These are phyloP conservation scores for Bothrops alternatus DNA, from an alignment of 2,797 vertebrate species.

Conservation along the genomic window DNA sequence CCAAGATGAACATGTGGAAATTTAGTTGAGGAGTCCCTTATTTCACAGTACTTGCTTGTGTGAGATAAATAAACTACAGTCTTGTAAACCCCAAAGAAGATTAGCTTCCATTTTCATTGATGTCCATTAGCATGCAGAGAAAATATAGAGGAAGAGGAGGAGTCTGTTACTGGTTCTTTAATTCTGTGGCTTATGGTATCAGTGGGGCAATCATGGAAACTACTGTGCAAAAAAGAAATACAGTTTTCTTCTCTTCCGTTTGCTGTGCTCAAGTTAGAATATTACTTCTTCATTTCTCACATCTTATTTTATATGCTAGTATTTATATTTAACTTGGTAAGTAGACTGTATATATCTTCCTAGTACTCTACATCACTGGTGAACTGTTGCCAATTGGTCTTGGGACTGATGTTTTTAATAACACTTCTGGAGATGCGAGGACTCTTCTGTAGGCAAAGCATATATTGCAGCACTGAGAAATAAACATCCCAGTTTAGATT, in stretches of 20 bases:
- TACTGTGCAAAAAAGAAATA: not conserved
- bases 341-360: not conserved
- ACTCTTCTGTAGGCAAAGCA: not conserved
- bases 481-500: too few species aligned
- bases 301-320: not conserved
- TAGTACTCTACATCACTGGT: not conserved
- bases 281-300: not conserved
- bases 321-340: not conserved
- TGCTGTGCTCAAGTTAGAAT: not conserved
- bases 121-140: not conserved
- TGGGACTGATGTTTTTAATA: not conserved
- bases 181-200: not conserved
- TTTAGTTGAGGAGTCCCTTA: not conserved
- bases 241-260: not conserved
- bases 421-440: not conserved
- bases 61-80: not conserved
- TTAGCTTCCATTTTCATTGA: not conserved
- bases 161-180: not conserved
- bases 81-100: not conserved
- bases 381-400: not conserved
- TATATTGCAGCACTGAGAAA: not conserved
- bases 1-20: not conserved
- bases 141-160: not conserved
- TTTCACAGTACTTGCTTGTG: not conserved
- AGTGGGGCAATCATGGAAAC: not conserved